Conservation (phyloP, 2,888 invertebrate species). For the Drosophila fulvimacula region DNA sequence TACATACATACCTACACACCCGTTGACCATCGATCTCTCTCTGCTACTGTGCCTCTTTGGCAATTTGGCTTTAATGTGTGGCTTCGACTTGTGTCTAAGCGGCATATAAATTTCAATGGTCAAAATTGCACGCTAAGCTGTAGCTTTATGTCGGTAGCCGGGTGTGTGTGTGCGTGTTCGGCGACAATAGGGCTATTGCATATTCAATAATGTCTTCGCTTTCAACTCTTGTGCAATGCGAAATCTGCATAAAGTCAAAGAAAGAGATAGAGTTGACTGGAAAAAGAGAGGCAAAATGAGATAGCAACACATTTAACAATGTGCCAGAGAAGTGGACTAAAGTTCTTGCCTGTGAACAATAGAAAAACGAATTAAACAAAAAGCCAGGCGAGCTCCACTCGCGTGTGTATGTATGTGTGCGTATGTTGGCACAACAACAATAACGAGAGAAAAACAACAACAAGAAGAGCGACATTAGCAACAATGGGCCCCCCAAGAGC, state of each 20-base stretch:
- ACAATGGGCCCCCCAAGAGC: conserved; percentile 59
- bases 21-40: not conserved
- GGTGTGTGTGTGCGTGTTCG: conserved; percentile 9
- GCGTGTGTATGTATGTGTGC: conserved; percentile 18
- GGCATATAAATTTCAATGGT: conserved; percentile 74
- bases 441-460: conserved; percentile 15
- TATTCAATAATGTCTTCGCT: conserved; percentile 79
- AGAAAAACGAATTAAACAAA: conserved; percentile 79
- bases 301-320: conserved; percentile 67
- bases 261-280: not conserved
- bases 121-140: conserved; percentile 67
- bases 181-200: conserved; percentile 69
- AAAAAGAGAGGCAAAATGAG: conserved; percentile 22
- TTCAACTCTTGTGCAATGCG: conserved; percentile 74
- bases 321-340: conserved; percentile 74
- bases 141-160: conserved; percentile 37
- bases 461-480: conserved; percentile 46
- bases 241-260: conserved; percentile 53
- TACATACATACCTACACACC: not conserved
- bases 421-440: conserved; percentile 34
- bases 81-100: conserved; percentile 40
- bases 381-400: conserved; percentile 52
- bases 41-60: conserved; percentile 17
- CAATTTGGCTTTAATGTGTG: conserved; percentile 59
- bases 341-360: conserved; percentile 76